Evolutionary conservation across 2,113 vertebrate genomes (phyloP).

Genomic region (Mobula hypostoma): DNA sequence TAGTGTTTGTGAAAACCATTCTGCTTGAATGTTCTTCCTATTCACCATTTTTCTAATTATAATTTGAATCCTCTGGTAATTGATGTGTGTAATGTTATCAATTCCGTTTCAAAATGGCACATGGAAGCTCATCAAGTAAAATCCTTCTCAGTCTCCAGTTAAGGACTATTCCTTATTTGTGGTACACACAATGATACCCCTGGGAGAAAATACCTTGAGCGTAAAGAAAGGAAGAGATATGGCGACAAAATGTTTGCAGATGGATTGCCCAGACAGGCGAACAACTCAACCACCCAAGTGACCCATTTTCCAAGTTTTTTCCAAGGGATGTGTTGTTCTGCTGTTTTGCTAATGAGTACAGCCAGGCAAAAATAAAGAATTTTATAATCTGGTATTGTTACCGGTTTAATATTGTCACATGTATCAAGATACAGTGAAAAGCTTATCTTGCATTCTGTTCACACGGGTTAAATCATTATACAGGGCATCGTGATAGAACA

Average conservation of each 20-base stretch:
- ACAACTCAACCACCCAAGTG: too few relatives aligned
- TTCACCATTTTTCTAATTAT: background rate
- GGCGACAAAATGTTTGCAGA: too few relatives aligned
- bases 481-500: too few relatives aligned
- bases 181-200: background rate
- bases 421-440: too few relatives aligned
- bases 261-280: too few relatives aligned
- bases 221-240: background rate
- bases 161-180: background rate
- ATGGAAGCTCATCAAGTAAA: background rate
- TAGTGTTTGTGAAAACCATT: background rate
- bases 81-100: background rate
- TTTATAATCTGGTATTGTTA: background rate
- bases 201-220: background rate
- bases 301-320: too few relatives aligned
- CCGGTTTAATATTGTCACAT: too few relatives aligned
- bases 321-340: background rate
- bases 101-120: background rate
- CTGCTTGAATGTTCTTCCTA: background rate
- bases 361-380: background rate
- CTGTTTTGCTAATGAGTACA: background rate
- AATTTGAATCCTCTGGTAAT: background rate
- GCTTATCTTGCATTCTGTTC: too few relatives aligned
- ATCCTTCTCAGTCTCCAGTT: background rate
- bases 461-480: too few relatives aligned